Percentiles rank a stretch among this genome's conserved stretches.
phyloP scores from a whole-genome alignment of 2,888 invertebrate species.

The Gymnoscelis rufifasciata region DNA sequence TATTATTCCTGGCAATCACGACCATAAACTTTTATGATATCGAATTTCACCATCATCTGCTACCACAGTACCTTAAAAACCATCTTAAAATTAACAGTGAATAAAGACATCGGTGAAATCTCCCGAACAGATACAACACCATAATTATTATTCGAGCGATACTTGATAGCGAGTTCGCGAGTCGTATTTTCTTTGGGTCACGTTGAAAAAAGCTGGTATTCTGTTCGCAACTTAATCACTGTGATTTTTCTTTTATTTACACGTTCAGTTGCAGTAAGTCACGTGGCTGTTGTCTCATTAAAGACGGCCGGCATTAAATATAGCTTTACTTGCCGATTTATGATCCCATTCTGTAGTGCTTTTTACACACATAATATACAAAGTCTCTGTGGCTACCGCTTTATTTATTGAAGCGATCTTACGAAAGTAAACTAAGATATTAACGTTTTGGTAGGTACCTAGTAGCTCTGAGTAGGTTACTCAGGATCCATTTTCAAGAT shows the following conservation, averaged over 20 bases:
- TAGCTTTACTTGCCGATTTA: constrained; percentile 32
- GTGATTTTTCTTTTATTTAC: constrained; percentile 38
- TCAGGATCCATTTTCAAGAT: too few relatives aligned
- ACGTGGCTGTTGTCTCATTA: constrained; percentile 52
- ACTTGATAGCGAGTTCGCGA: constrained; percentile 43
- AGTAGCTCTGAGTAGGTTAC: too few relatives aligned
- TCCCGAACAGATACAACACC: constrained; percentile 53
- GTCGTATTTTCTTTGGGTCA: constrained; percentile 41
- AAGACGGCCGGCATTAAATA: constrained; percentile 41
- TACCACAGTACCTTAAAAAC: constrained; percentile 6
- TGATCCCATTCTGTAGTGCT: not conserved
- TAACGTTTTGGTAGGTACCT: too few relatives aligned
- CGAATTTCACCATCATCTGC: constrained; percentile 10
- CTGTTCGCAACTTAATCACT: constrained; percentile 46
- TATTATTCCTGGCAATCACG: constrained; percentile 14
- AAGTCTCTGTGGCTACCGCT: too few relatives aligned
- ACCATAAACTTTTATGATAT: constrained; percentile 17
- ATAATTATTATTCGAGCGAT: constrained; percentile 61
- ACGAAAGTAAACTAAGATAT: too few relatives aligned
- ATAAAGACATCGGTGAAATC: constrained; percentile 65
- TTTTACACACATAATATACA: not conserved
- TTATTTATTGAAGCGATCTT: too few relatives aligned
- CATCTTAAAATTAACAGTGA: constrained; percentile 39
- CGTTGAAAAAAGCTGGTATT: constrained; percentile 39
- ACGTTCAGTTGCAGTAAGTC: constrained; percentile 38